These are phyloP conservation scores for Chaetophractus vellerosus DNA, from an alignment of 2,797 vertebrate species.

Conservation along the genomic window DNA sequence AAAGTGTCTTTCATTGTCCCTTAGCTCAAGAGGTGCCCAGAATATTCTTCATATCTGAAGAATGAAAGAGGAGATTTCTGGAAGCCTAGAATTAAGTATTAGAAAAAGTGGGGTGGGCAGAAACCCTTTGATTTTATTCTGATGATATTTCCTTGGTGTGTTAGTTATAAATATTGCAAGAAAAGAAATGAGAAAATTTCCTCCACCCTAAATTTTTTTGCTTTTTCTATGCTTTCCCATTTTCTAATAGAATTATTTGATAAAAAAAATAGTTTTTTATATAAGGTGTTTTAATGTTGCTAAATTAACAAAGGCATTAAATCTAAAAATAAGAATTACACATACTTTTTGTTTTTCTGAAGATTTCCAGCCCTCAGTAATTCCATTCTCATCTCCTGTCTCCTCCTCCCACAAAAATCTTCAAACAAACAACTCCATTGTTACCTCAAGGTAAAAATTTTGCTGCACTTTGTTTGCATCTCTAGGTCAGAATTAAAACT, in stretches of 20 bases:
- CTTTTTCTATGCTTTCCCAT: conserved; percentile 24
- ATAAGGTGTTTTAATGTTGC: conserved; percentile 54
- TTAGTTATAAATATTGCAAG: conserved; percentile 68
- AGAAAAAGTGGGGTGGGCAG: background rate
- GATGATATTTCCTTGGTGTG: conserved; percentile 59
- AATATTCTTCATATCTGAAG: conserved; percentile 2
- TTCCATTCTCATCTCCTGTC: background rate
- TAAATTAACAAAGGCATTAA: conserved; percentile 67
- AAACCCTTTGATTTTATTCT: conserved; percentile 23
- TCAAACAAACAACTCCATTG: background rate
- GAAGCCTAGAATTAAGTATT: conserved; percentile 24
- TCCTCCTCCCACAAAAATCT: background rate
- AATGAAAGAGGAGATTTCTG: conserved; percentile 43
- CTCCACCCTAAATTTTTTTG: background rate
- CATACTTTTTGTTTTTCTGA: conserved; percentile 54
- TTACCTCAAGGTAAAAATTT: conserved; percentile 29
- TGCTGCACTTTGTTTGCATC: conserved; percentile 41
- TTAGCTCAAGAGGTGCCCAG: conserved; percentile 15
- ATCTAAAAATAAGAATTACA: conserved; percentile 58
- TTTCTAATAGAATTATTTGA: conserved; percentile 65
- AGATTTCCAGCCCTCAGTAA: conserved; percentile 60
- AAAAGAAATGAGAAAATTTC: conserved; percentile 56
- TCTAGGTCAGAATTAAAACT: conserved; percentile 64
- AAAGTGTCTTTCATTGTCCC: background rate
- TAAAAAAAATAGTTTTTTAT: conserved; percentile 2